A percentile compares a stretch with the other conserved stretches of the same genome.
phyloP scores from a whole-genome alignment of 2,113 vertebrate genomes.

The Galbula dea region DNA sequence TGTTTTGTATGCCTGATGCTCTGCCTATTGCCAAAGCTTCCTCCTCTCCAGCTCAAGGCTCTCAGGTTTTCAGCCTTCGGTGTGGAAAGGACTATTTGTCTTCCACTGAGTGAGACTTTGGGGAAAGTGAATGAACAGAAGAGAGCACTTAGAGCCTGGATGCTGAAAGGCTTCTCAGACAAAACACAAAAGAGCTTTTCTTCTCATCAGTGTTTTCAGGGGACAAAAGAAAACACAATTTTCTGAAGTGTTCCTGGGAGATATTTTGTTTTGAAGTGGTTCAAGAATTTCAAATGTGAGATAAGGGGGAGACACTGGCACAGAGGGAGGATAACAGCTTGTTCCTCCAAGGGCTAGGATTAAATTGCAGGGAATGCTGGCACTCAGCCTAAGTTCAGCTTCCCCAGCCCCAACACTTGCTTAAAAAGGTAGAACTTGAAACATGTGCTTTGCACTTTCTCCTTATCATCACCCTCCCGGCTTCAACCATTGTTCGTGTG shows the following conservation, averaged over 20 bases:
- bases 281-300: constrained; percentile 53
- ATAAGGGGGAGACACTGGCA: constrained; percentile 59
- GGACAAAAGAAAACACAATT: constrained; percentile 70
- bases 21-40: not conserved
- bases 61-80: not conserved
- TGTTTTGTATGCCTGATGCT: not conserved
- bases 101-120: not conserved
- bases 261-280: constrained; percentile 63
- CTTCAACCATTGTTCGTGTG: constrained; percentile 44
- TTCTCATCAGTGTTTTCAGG: constrained; percentile 55
- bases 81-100: constrained; percentile 9
- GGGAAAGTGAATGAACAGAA: constrained; percentile 62
- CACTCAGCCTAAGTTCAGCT: constrained; percentile 23
- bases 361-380: constrained; percentile 57
- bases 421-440: constrained; percentile 63
- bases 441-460: constrained; percentile 44
- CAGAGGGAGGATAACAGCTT: constrained; percentile 42
- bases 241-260: constrained; percentile 57
- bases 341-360: constrained; percentile 48
- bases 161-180: constrained; percentile 41
- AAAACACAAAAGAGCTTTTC: constrained; percentile 53
- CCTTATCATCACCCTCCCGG: constrained; percentile 2
- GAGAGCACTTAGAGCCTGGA: constrained; percentile 46
- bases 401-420: not conserved
- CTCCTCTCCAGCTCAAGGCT: not conserved